Percentiles rank a stretch among this genome's conserved stretches.
These are phyloP conservation scores for Lasioglossum malachurum DNA, from an alignment of 2,888 invertebrate genomes.

Conservation along the genomic window DNA sequence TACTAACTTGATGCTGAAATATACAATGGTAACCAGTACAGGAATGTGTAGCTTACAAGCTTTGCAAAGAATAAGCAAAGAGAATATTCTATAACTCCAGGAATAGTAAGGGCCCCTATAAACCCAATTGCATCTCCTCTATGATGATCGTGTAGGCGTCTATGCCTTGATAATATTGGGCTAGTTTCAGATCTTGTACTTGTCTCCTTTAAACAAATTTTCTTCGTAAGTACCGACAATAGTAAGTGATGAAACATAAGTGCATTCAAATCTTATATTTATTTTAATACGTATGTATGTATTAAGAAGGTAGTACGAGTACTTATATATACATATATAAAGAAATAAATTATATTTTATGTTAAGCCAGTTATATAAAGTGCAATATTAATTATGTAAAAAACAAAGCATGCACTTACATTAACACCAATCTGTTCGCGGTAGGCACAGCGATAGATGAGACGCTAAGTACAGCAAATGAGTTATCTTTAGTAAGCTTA, in stretches of 20 bases:
- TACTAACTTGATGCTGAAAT: conserved; percentile 93
- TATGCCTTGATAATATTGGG: conserved; percentile 81
- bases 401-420: conserved; percentile 82
- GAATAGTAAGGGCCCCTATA: conserved; percentile 92
- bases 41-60: conserved; percentile 98
- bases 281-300: conserved; percentile 21
- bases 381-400: conserved; percentile 50
- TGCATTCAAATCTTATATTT: neutral
- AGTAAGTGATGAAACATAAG: neutral
- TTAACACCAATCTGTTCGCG: conserved; percentile 78
- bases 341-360: conserved; percentile 18
- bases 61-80: conserved; percentile 98
- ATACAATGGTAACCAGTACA: conserved; percentile 98
- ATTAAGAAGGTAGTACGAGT: neutral
- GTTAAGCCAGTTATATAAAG: conserved; percentile 46
- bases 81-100: conserved; percentile 97
- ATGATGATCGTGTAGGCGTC: conserved; percentile 62
- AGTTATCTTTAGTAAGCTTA: conserved; percentile 71
- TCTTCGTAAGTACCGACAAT: conserved; percentile 4
- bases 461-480: conserved; percentile 80
- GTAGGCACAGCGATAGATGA: conserved; percentile 81
- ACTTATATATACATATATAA: conserved; percentile 4
- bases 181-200: conserved; percentile 80
- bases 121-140: conserved; percentile 90
- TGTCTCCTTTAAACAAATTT: conserved; percentile 71